Base-by-base conservation (phyloP, 2,888 invertebrate genomes). In the Allolobophora icterica region DNA sequence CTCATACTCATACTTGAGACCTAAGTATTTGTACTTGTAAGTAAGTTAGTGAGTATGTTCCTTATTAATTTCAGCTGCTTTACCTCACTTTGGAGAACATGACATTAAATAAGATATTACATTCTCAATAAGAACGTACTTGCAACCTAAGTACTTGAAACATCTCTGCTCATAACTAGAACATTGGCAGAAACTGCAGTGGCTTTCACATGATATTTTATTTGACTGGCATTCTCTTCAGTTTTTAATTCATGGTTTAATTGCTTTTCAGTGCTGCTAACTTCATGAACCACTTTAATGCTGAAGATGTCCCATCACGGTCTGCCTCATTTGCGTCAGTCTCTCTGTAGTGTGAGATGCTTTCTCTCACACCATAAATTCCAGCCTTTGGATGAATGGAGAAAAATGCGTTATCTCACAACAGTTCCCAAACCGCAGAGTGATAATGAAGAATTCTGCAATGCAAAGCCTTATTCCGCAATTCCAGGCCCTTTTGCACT, bases 401-500 rank as follows among this genome's bases (percentile, higher is more conserved):
- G 71, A n/a, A n/a, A n/a, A n/a, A 71, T 71, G n/a, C 87, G 87
- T 17, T 87, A 24, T 33, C 87, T 87, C 19, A 38, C 35, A 24
- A 87, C 87, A 17, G 34, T 24, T 34, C 87, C 34, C 4, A 87
- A 87, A 24, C 30, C 87, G 35, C 35, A 0, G 34, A 38, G 13
- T 38, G 38, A 38, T 21, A 24, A 87, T 24, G 87, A 87, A 34
- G 35, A 34, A 3, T 34, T 24, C 34, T 6, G 30, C 87, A 38
- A 87, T 24, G 87, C 87, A 34, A 87, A 87, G 19, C 87, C 87
- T 21, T 87, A 19, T 34, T 87, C 87, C 24, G 87, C 87, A 38
- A 87, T 87, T 21, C 87, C 87, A 19, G 87, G 87, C 38, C 87
- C 87, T 24, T 38, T 34, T 34, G 21, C 24, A 0, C 35, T 87